Conservation (phyloP, 35 echinoderm and acorn worm genomes). For the Apostichopus californicus region DNA sequence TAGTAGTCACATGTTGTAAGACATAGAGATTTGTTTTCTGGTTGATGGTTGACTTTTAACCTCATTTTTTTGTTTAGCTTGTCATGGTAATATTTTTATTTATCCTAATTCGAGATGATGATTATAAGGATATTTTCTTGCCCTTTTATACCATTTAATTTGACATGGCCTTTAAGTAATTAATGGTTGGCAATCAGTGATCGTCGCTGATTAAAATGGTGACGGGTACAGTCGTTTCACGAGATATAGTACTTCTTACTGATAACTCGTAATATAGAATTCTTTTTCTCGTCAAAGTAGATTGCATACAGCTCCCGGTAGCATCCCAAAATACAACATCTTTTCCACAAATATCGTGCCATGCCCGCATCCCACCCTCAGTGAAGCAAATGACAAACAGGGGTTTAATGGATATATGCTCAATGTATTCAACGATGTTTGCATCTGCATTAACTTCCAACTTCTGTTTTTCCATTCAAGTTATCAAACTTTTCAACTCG, state of each 20-base stretch:
- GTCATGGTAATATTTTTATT: no score
- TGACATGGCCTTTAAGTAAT: background rate
- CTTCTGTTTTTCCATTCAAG: background rate
- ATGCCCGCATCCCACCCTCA: constrained; percentile 23
- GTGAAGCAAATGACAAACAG: constrained; percentile 36
- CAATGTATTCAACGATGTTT: constrained; percentile 15
- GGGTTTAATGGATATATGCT: constrained; percentile 12
- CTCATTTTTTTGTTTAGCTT: no score
- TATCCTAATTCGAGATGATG: no score
- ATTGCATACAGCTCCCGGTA: constrained; percentile 43
- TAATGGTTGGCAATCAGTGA: constrained; percentile 23
- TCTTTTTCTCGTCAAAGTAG: constrained; percentile 10
- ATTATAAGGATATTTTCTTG: no score
- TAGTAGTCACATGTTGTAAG: no score
- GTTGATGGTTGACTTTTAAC: no score
- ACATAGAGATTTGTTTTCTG: no score
- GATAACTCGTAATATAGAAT: constrained; percentile 43
- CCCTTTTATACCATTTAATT: no score
- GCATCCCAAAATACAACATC: constrained; percentile 54
- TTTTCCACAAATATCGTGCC: constrained; percentile 48
- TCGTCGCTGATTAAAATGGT: constrained; percentile 21
- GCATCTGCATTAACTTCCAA: background rate
- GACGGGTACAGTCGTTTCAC: constrained; percentile 11
- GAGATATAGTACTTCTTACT: background rate
- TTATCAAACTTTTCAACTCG: constrained; percentile 36